Evolutionary conservation across 2,113 vertebrate species (phyloP).

Genomic region (Piliocolobus tephrosceles): DNA sequence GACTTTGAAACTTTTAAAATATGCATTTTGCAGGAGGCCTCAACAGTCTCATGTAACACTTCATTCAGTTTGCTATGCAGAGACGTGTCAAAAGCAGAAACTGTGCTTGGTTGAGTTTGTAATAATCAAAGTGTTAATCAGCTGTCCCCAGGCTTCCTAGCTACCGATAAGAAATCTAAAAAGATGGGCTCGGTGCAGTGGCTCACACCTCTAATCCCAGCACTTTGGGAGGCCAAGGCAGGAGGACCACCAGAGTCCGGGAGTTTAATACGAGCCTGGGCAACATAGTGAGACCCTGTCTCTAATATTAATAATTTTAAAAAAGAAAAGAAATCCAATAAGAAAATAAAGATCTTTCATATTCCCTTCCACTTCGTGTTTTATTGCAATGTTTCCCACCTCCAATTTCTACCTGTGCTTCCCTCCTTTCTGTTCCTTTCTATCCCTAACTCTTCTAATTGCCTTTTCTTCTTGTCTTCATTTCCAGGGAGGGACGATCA

Average conservation of each 20-base stretch:
- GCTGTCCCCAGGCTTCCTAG: neutral
- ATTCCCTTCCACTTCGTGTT: neutral
- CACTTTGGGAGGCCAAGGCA: no score
- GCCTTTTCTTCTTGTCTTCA: neutral
- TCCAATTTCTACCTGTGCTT: neutral
- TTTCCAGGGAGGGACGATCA: conserved; percentile 83
- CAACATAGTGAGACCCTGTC: no score
- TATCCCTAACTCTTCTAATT: neutral
- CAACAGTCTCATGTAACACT: neutral
- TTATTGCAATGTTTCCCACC: neutral
- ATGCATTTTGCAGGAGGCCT: neutral
- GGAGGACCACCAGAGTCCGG: no score
- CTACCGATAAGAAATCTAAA: neutral
- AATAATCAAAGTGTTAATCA: neutral
- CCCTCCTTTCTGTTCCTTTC: neutral
- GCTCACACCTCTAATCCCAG: no score
- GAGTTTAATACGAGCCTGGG: no score
- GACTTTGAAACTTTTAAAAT: neutral
- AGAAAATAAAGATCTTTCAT: neutral
- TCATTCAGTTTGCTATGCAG: neutral
- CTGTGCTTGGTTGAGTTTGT: neutral
- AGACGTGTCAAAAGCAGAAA: neutral
- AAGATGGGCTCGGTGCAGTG: neutral
- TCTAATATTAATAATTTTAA: no score
- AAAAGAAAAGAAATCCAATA: neutral